Percentiles rank a stretch among this genome's conserved stretches.
Conservation (phyloP, 2,888 invertebrate species). For the Tetranychus piercei region DNA sequence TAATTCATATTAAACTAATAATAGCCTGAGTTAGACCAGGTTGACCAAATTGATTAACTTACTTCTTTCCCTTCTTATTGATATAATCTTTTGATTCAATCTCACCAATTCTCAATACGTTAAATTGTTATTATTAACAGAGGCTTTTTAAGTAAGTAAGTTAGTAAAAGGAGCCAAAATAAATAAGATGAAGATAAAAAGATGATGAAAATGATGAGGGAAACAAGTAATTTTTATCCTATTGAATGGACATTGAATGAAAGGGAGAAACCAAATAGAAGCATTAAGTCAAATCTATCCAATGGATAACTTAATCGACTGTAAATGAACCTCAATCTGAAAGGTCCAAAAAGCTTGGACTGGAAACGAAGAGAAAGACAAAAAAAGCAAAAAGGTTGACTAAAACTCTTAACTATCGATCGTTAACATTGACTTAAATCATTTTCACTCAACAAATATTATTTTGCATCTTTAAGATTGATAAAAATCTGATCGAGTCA, state of each 20-base stretch:
- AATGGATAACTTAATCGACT: slow-evolving; percentile 1
- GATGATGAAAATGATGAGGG: background rate
- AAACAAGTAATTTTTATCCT: background rate
- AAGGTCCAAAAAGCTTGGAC: too few relatives aligned
- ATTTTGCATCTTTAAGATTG: too few relatives aligned
- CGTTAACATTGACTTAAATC: too few relatives aligned
- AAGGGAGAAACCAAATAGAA: background rate
- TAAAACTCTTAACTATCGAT: too few relatives aligned
- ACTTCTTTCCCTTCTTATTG: background rate
- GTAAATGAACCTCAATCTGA: background rate
- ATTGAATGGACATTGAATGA: background rate
- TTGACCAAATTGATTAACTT: slow-evolving; percentile 1
- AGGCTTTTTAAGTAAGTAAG: background rate
- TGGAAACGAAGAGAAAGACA: too few relatives aligned
- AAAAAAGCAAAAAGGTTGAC: too few relatives aligned
- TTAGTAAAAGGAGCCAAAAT: background rate
- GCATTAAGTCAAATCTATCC: background rate
- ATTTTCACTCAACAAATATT: too few relatives aligned
- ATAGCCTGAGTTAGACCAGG: background rate
- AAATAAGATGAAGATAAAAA: background rate
- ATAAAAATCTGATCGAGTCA: background rate
- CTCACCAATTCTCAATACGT: background rate
- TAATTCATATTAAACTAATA: background rate
- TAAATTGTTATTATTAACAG: background rate
- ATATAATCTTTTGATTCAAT: background rate